Base-by-base conservation (phyloP, 2,797 vertebrate species). In the Enteromius viviparus region DNA sequence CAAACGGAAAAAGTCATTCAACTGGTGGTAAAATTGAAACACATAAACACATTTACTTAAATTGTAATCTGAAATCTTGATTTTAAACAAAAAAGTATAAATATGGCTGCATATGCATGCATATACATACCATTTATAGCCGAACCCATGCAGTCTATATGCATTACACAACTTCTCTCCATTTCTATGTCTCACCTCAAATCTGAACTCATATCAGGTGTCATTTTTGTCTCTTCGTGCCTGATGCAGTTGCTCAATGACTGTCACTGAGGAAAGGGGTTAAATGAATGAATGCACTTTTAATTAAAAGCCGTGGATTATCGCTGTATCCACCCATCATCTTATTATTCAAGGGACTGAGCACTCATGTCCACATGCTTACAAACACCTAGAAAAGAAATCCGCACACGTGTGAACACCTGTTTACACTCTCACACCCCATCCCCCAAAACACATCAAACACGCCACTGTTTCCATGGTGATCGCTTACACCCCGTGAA, bases 381-480 rank as follows among this genome's bases (percentile, higher is more conserved):
- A 84, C 49, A 70, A 51, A 80, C 70, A 80, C 26, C 60, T 26
- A 86, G 49, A 83, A 75, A 49, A 55, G n/a, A 55, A 75, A 49
- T 11, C 86, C 34, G 81, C 78, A 84, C 75, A 81, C 47, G 66
- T 53, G 64, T 71, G 84, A 81, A 82, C 70, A 87, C 65, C 75
- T 83, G 81, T 83, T 83, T 83, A 79, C 62, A 75, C 64, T 74
- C 58, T 29, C 60, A 79, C 55, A 79, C 51, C 68, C 84, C 69
- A 79, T 60, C 78, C 71, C 84, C 82, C 53, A 81, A 75, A 79
- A 83, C 82, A 82, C 81, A 83, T 69, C 71, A 84, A 80, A 80
- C 78, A 81, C 34, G 29, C 84, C 76, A 26, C 81, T 87, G 89
- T 88, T 87, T 90, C 90, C 89, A 88, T 88, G 80, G 85, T 76